A percentile compares a stretch with the other conserved stretches of the same genome.
Conservation (phyloP, 2,113 vertebrate species). For the Silurus asotus region DNA sequence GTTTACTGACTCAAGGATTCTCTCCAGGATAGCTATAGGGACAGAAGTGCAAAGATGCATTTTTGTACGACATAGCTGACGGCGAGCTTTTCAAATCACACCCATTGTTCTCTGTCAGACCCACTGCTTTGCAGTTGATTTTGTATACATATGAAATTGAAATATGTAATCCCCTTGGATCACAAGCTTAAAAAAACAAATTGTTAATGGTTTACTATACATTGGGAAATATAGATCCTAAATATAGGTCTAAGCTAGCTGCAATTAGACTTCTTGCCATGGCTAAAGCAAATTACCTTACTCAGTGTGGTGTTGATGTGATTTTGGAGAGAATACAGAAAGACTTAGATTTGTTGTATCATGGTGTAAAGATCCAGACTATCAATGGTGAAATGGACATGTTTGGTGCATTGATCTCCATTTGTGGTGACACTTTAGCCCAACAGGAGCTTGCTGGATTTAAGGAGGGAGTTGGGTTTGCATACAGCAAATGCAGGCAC, state of each 20-base stretch:
- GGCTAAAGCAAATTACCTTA: constrained; percentile 28
- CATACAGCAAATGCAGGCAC: constrained; percentile 35
- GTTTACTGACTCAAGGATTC: constrained; percentile 34
- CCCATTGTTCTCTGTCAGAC: constrained; percentile 40
- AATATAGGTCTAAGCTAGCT: constrained; percentile 44
- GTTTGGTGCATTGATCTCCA: constrained; percentile 31
- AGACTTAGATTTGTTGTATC: constrained; percentile 8
- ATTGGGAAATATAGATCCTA: constrained; percentile 43
- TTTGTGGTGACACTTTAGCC: constrained; percentile 48
- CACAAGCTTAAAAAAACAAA: constrained; percentile 28
- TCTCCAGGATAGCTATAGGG: constrained; percentile 35
- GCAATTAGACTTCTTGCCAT: constrained; percentile 41
- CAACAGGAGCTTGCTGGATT: constrained; percentile 47
- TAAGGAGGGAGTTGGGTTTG: constrained; percentile 41
- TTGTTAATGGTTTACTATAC: constrained; percentile 45
- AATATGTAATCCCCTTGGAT: constrained; percentile 44
- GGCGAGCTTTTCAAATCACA: constrained; percentile 40
- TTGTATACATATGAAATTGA: constrained; percentile 48
- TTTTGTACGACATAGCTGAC: constrained; percentile 45
- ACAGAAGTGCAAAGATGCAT: constrained; percentile 39
- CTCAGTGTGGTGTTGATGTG: constrained; percentile 38
- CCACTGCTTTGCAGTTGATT: no score
- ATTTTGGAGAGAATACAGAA: constrained; percentile 35
- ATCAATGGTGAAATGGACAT: constrained; percentile 23
- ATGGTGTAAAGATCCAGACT: constrained; percentile 35